Conservation (phyloP, 2,113 vertebrate species). For the Oncorhynchus clarkii region DNA sequence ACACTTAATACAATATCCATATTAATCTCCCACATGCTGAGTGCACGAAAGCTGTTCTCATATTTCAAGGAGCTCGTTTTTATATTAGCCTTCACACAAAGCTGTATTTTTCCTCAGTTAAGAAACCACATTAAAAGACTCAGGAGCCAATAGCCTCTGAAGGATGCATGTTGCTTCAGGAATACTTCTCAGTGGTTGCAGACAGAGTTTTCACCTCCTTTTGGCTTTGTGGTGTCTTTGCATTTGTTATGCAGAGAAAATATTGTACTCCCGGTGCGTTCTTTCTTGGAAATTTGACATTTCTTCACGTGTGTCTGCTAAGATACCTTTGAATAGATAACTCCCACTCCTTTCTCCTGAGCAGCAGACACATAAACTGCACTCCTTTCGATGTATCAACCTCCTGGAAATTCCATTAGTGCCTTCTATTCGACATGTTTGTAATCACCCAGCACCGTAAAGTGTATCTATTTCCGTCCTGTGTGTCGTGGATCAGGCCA, state of each 20-base stretch:
- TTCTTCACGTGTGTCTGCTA: too few relatives aligned
- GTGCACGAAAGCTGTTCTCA: slow-evolving; percentile 16
- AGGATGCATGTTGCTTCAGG: background rate
- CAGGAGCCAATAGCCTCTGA: background rate
- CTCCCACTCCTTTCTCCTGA: too few relatives aligned
- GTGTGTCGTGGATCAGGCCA: slow-evolving; percentile 69
- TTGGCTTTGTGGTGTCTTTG: background rate
- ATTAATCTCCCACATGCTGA: slow-evolving; percentile 5
- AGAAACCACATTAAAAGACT: background rate
- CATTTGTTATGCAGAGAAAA: too few relatives aligned
- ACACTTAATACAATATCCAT: slow-evolving; percentile 20
- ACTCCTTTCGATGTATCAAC: too few relatives aligned
- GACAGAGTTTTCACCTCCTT: background rate
- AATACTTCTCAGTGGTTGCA: background rate
- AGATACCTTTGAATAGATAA: too few relatives aligned
- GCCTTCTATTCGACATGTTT: too few relatives aligned
- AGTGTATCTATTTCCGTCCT: background rate
- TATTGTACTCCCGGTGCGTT: too few relatives aligned
- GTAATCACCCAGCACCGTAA: too few relatives aligned
- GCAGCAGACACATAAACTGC: too few relatives aligned
- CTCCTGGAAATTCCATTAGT: too few relatives aligned
- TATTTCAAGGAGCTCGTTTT: slow-evolving; percentile 4
- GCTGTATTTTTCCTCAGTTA: too few relatives aligned
- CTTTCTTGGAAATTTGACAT: too few relatives aligned
- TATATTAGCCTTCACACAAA: background rate